Base-by-base conservation (phyloP, 2,888 invertebrate species). In the Caenorhabditis wallacei region DNA sequence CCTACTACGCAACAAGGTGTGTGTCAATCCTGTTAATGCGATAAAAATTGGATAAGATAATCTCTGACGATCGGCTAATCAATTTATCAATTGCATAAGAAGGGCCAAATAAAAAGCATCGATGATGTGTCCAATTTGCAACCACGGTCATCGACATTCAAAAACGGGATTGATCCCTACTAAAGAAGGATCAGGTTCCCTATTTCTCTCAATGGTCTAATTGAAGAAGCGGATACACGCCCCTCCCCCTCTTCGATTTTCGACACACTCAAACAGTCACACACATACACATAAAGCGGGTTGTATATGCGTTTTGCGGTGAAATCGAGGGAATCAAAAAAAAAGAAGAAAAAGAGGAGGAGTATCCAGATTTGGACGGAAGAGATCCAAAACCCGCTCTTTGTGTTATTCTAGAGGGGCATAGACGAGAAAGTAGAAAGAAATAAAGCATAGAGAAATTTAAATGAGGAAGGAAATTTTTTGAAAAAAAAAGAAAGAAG, bases 241-340 rank as follows among this genome's bases (percentile, higher is more conserved):
- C 35, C 35, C 57, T 18, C 18, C 30, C n/a, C 20, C 18, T 30
- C 56, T 35, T 37, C 18, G 56, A 59, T 71, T 71, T 71, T 71
- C 70, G 70, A 71, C 70, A 71, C 70, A 71, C 59, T 57, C 69
- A 70, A 46, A 70, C 57, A 70, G 57, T 30, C 46, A 63, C 24
- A 46, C 22, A 26, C 4, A 63, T 1, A 43, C 8, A 46, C 40
- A 70, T n/a, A 69, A 70, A 71, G 70, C 70, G 70, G 70, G 70
- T 71, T 59, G 59, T 59, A 18, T 40, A 59, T 59, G 46, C 61
- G 43, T 63, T 63, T 63, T 63, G 61, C 61, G 61, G 61, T 63
- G 53, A 24, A 24, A 24, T 53, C 18, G 24, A 37, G 18, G 11
- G 54, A 37, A 59, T 35, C 35, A 30, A n/a, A 56, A 56, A 68